phyloP scores from a whole-genome alignment of 1,140 invertebrate species.

The Bombus soroeensis region DNA sequence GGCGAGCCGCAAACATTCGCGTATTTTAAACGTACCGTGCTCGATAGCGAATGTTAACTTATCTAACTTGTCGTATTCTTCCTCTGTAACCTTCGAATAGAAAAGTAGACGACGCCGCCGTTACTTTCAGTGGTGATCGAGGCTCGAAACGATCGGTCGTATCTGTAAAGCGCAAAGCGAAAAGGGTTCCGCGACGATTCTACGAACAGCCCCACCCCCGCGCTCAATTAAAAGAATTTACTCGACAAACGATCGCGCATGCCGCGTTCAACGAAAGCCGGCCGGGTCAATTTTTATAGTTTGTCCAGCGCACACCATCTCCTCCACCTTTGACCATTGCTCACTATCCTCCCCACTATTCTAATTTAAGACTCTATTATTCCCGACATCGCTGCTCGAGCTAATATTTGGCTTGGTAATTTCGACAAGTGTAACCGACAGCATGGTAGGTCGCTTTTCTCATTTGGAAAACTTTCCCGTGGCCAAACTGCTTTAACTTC shows the following conservation, averaged over 20 bases:
- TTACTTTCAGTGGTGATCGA: not conserved
- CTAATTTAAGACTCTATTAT: slow-evolving; percentile 60
- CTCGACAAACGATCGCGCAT: slow-evolving; percentile 56
- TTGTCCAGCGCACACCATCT: slow-evolving; percentile 31
- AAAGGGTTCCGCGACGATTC: slow-evolving; percentile 11
- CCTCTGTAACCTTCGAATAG: not conserved
- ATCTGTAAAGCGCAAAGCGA: not conserved
- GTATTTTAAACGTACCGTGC: not conserved
- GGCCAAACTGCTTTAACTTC: not conserved
- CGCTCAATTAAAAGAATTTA: slow-evolving; percentile 59
- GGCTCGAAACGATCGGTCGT: not conserved
- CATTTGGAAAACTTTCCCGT: slow-evolving; percentile 7
- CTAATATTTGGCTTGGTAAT: slow-evolving; percentile 38
- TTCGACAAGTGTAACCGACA: slow-evolving; percentile 25
- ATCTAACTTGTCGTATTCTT: too few relatives aligned
- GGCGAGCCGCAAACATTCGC: too few relatives aligned
- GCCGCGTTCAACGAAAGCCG: slow-evolving; percentile 45
- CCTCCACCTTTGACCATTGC: slow-evolving; percentile 25
- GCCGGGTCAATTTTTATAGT: slow-evolving; percentile 52
- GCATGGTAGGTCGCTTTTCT: not conserved
- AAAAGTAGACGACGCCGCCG: not conserved
- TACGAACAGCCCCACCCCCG: slow-evolving; percentile 31
- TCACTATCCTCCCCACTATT: slow-evolving; percentile 10
- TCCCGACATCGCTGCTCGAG: not conserved
- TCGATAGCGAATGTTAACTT: too few relatives aligned